Base-by-base conservation (phyloP, 2,797 vertebrate species). In the Argya squamiceps region DNA sequence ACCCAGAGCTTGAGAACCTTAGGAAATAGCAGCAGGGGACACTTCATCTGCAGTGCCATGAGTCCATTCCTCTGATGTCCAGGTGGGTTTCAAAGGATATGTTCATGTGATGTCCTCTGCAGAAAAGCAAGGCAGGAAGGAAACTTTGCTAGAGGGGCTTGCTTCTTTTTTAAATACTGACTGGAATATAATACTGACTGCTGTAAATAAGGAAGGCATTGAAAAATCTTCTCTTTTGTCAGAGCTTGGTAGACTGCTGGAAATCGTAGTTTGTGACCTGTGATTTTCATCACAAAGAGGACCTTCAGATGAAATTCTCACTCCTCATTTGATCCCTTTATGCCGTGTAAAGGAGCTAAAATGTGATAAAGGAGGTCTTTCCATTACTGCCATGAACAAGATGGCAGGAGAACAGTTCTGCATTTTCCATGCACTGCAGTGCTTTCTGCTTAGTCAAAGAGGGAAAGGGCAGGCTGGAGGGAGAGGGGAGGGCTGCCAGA, bases 341-440 rank as follows among this genome's bases (percentile, higher is more conserved):
- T 47, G 30, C 53, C 18, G n/a, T 0, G 0, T 58, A 69, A 68
- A 47, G 47, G 26, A 84, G 21, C 13, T 65, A 12, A 56, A 80
- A 52, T 29, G 17, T 30, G 37, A 53, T 55, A 3, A 3, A 46
- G 58, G 37, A 43, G 21, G 3, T 73, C 32, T 63, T 73, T 69
- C 43, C 7, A 9, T 47, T 36, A 3, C 29, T 84, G 50, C 15
- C 4, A 0, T 21, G 70, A 59, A n/a, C 1, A 15, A 84, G 49
- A 11, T 4, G 50, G 32, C 22, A 12, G 41, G 30, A 46, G 18
- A 64, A 1, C 1, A 0, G 14, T 63, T 65, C 24, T 63, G 77
- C 10, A 15, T 76, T 27, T 36, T 36, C 37, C 7, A 0, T 30
- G 34, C 43, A 7, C 3, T 55, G 17, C 1, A 2, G 12, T 68